These are phyloP conservation scores for Halichoerus grypus DNA, from an alignment of 2,113 vertebrate species.

Conservation along the genomic window DNA sequence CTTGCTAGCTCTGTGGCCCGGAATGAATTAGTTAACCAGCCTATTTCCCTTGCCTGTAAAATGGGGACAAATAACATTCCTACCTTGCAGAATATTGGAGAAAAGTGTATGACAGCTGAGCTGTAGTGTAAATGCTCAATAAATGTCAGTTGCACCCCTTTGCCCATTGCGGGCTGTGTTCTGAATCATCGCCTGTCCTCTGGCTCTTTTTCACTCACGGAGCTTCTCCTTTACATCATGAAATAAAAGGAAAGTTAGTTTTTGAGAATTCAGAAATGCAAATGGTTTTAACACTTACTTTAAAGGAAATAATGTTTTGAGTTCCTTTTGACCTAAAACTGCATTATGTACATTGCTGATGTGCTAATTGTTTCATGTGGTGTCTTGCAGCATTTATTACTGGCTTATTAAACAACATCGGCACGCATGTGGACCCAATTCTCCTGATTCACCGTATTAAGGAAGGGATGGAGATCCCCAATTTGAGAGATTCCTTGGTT, in stretches of 20 bases:
- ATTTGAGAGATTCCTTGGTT: slow-evolving; percentile 97
- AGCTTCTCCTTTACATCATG: not conserved
- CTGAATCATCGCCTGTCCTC: not conserved
- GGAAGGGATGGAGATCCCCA: slow-evolving; percentile 99
- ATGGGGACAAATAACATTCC: not conserved
- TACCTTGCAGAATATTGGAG: not conserved
- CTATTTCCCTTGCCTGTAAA: not conserved
- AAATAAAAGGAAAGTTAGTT: not conserved
- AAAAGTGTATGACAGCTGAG: not conserved
- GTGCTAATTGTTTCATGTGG: not conserved
- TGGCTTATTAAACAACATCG: slow-evolving; percentile 98
- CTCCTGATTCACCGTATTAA: slow-evolving; percentile 98
- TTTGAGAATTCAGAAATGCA: slow-evolving; percentile 5
- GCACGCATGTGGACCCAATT: slow-evolving; percentile 98
- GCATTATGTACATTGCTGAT: not conserved
- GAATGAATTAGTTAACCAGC: not conserved
- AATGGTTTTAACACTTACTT: slow-evolving; percentile 15
- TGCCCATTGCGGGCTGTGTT: not conserved
- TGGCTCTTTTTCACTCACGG: not conserved
- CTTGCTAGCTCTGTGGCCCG: not conserved
- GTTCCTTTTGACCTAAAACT: slow-evolving; percentile 1
- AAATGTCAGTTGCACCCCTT: not conserved
- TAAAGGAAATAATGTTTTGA: not conserved
- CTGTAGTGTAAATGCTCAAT: not conserved
- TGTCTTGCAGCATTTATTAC: slow-evolving; percentile 95